Evolutionary conservation across 2,888 invertebrate species (phyloP), one percentile per base, ranked within the genome.

Genomic region (Euzophera pinguis): DNA sequence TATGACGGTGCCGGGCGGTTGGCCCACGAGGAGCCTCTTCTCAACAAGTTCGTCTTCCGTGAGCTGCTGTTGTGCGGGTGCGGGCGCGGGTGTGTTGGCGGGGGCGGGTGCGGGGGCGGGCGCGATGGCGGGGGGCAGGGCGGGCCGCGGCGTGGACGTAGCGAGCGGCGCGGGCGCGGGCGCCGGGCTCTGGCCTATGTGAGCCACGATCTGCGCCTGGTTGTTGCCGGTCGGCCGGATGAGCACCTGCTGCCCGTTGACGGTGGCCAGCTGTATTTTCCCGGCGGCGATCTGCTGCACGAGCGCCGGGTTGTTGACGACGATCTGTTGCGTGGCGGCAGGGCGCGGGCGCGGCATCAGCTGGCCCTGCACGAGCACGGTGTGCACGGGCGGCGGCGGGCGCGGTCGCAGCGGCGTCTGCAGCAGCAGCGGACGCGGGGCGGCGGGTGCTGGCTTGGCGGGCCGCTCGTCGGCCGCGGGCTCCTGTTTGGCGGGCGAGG

Each of bases 221-320:
- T 94, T 94, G 75, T 95, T 95, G 49, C 95, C 95, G 8, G 95
- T 93, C 0, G 95, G 94, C 43, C 95, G 91, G 55, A 97, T 95
- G 41, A 96, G 90, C 27, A 97, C 95, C 79, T 96, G 96, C 71
- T 96, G 96, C 0, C 96, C 96, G 74, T 95, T 95, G 22, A 97
- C 94, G 0, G 95, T 95, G 0, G 96, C 95, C 53, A 97, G 91
- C 75, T 96, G 96, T 7, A 96, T 93, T 78, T 96, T 96, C 6
- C 96, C 96, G 12, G 94, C 92, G 1, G 95, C 95, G 56, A 97
- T 90, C 76, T 96, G 96, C 73, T 96, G 96, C 12, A 95, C 95
- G 38, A 96, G 84, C 13, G 92, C 93, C 2, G 93, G 94, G 76
- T 95, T 95, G 69, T 94, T 95, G 43, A 96, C 94, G 43, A 96